Percentiles rank a stretch among this genome's conserved stretches.
These are phyloP conservation scores for Planiliza haematocheilus DNA, from an alignment of 2,113 vertebrate genomes.

Conservation along the genomic window DNA sequence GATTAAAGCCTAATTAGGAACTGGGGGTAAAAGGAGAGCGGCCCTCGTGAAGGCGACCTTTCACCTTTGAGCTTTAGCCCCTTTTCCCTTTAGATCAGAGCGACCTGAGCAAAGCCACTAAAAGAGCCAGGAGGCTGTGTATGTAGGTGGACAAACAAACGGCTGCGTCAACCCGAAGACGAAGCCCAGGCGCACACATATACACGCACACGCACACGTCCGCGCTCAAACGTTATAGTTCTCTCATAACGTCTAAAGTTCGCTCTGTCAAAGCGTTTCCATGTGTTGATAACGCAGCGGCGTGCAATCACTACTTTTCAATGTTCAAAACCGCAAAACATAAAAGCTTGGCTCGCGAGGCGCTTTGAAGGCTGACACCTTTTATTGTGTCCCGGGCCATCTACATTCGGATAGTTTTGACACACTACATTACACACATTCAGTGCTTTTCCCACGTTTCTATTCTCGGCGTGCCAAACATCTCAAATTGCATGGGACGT, in stretches of 20 bases:
- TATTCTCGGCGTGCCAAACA: slow-evolving; percentile 26
- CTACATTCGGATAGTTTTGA: slow-evolving; percentile 12
- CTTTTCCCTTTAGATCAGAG: slow-evolving; percentile 55
- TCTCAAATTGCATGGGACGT: background rate
- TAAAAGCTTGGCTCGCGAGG: background rate
- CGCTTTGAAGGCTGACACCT: slow-evolving; percentile 6
- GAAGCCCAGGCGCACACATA: slow-evolving; percentile 22
- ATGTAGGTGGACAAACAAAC: slow-evolving; percentile 35
- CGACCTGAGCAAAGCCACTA: slow-evolving; percentile 64
- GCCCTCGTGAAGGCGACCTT: slow-evolving; percentile 70
- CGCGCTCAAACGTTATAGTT: background rate
- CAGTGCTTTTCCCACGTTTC: background rate
- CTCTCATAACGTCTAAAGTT: slow-evolving; percentile 39
- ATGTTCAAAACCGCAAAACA: background rate
- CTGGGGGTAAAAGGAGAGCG: slow-evolving; percentile 45
- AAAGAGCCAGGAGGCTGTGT: slow-evolving; percentile 54
- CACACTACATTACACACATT: slow-evolving; percentile 2
- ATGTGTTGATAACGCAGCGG: slow-evolving; percentile 34
- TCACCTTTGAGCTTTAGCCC: slow-evolving; percentile 73
- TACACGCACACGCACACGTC: slow-evolving; percentile 16
- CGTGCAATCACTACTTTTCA: slow-evolving; percentile 9
- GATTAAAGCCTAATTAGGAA: slow-evolving; percentile 82
- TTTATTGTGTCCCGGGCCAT: background rate
- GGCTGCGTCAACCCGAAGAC: slow-evolving; percentile 45
- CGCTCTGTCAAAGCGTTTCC: slow-evolving; percentile 37